A percentile compares a stretch with the other conserved stretches of the same genome.
Conservation (phyloP, 2,888 invertebrate species). For the Pristionchus mayeri region DNA sequence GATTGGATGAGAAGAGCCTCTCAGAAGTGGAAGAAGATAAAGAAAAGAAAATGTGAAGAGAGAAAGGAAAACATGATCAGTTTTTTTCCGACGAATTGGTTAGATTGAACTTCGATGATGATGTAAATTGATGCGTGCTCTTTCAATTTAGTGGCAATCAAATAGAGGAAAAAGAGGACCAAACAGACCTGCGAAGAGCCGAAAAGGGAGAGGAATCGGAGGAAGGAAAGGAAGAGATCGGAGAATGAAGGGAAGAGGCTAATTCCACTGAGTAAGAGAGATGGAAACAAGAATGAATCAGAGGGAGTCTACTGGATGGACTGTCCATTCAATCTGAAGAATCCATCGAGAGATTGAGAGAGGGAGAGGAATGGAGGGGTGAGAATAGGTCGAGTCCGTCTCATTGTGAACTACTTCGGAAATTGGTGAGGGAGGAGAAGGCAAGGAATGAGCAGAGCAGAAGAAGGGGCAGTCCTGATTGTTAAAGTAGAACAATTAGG, state of each 20-base stretch:
- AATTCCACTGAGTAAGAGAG: slow-evolving; percentile 6
- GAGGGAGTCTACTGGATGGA: not conserved
- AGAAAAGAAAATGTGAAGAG: not conserved
- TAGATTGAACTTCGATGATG: too few relatives aligned
- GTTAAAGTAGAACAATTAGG: slow-evolving; percentile 34
- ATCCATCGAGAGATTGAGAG: slow-evolving; percentile 29
- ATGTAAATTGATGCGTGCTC: not conserved
- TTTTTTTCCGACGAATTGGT: not conserved
- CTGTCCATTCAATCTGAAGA: slow-evolving; percentile 3
- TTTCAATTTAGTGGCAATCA: not conserved
- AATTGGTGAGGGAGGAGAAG: slow-evolving; percentile 24
- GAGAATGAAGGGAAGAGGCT: not conserved
- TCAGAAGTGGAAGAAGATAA: not conserved
- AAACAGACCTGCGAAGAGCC: slow-evolving; percentile 17
- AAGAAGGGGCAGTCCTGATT: slow-evolving; percentile 25
- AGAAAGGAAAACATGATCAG: not conserved
- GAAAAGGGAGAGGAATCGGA: slow-evolving; percentile 4
- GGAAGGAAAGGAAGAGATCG: not conserved
- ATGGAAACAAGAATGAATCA: not conserved
- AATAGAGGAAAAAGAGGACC: not conserved
- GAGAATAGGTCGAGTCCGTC: slow-evolving; percentile 3
- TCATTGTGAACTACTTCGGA: slow-evolving; percentile 38
- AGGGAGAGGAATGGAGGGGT: not conserved
- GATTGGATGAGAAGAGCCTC: not conserved
- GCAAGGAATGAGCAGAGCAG: not conserved